A percentile compares a stretch with the other conserved stretches of the same genome.
Evolutionary conservation across 2,888 invertebrate genomes (phyloP).

Genomic region (Eumacrocentrus americanus): DNA sequence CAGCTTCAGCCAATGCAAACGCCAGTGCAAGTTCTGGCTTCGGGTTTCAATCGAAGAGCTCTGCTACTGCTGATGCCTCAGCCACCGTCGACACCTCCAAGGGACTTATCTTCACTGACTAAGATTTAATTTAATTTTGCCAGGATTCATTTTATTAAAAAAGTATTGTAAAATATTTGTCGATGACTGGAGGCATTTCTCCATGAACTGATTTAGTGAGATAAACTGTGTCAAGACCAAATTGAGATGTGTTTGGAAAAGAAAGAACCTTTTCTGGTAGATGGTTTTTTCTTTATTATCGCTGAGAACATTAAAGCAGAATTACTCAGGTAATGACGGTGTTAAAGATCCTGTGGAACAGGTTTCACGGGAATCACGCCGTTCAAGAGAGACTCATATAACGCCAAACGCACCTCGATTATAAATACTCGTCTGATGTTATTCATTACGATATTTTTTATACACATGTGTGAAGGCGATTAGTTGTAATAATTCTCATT

Average conservation of each 20-base stretch:
- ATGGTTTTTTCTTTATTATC: conserved; percentile 1
- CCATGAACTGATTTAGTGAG: background rate
- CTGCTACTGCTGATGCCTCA: conserved; percentile 42
- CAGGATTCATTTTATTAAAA: too few relatives aligned
- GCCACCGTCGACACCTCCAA: conserved; percentile 39
- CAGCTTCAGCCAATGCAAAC: conserved; percentile 41
- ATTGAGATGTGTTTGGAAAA: conserved; percentile 3
- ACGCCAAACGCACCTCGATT: conserved; percentile 27
- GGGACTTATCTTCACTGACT: conserved; percentile 45
- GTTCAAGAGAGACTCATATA: background rate
- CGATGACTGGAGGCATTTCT: too few relatives aligned
- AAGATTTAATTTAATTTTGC: conserved; percentile 4
- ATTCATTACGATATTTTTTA: conserved; percentile 24
- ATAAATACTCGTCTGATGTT: conserved; percentile 33
- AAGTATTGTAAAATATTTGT: too few relatives aligned
- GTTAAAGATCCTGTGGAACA: conserved; percentile 27
- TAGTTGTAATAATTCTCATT: background rate
- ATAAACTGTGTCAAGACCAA: background rate
- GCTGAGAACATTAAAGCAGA: background rate
- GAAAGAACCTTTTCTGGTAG: too few relatives aligned
- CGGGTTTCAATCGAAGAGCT: conserved; percentile 35
- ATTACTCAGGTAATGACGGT: conserved; percentile 24
- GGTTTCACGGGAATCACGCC: conserved; percentile 30
- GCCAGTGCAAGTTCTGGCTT: conserved; percentile 32
- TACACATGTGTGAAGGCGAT: conserved; percentile 2